These are phyloP conservation scores for Podarcis muralis DNA, from an alignment of 2,113 vertebrate species.

Conservation along the genomic window DNA sequence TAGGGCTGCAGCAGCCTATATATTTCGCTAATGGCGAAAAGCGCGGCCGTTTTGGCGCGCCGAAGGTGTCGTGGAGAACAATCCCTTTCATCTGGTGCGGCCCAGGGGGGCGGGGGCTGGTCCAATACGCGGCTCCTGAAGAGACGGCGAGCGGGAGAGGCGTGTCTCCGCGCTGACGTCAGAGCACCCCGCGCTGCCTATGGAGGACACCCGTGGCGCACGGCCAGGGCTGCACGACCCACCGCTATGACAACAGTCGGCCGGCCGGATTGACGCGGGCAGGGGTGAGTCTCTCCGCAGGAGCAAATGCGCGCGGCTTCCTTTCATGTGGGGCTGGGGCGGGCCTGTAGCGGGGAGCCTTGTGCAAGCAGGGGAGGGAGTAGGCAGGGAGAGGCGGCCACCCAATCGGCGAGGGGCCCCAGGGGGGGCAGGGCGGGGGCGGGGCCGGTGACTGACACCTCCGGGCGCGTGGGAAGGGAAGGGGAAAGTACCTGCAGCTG, in stretches of 20 bases:
- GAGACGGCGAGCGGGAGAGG: background rate
- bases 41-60: background rate
- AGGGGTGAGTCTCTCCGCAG: background rate
- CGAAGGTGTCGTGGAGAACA: background rate
- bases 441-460: background rate
- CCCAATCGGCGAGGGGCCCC: background rate
- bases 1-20: background rate
- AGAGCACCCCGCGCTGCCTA: background rate
- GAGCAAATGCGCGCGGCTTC: background rate
- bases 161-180: background rate
- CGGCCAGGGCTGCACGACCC: background rate
- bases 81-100: fast-evolving
- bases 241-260: background rate
- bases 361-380: background rate
- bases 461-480: no score
- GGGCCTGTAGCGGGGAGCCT: background rate
- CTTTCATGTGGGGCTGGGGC: background rate
- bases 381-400: background rate
- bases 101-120: background rate
- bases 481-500: background rate
- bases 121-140: no score
- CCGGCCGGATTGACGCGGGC: background rate
- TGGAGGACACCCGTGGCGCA: background rate
- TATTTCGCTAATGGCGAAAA: background rate
- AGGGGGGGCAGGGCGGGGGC: background rate